phyloP scores from a whole-genome alignment of 2,113 vertebrate genomes.

The Cynocephalus volans region DNA sequence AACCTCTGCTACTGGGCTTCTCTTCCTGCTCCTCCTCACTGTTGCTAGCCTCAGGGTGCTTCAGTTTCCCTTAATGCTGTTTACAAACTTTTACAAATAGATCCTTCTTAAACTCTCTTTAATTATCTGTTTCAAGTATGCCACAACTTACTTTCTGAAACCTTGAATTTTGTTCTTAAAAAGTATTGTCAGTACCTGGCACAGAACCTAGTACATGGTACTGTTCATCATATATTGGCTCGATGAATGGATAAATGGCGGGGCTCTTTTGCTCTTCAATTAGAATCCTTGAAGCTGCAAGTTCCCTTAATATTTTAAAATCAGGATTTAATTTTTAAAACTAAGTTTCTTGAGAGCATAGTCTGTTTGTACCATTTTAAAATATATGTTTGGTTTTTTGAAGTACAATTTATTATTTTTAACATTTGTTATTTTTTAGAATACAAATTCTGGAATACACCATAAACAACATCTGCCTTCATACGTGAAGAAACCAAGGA shows the following conservation, averaged over 20 bases:
- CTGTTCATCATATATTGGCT: not conserved
- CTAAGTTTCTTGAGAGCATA: not conserved
- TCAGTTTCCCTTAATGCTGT: not conserved
- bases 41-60: not conserved
- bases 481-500: not conserved
- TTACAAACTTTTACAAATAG: not conserved
- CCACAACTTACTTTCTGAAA: not conserved
- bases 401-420: not conserved
- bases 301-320: not conserved
- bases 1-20: not conserved
- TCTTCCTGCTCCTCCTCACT: not conserved
- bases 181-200: not conserved
- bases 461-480: not conserved
- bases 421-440: slow-evolving; percentile 4
- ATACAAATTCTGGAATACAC: not conserved
- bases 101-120: not conserved
- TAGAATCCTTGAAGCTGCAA: not conserved
- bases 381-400: not conserved
- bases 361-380: not conserved
- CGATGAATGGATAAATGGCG: not conserved
- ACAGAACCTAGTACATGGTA: not conserved
- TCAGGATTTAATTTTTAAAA: not conserved
- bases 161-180: not conserved
- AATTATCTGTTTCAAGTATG: not conserved
- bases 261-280: not conserved